Evolutionary conservation across 2,113 vertebrate species (phyloP).

Genomic region (Anser cygnoides): DNA sequence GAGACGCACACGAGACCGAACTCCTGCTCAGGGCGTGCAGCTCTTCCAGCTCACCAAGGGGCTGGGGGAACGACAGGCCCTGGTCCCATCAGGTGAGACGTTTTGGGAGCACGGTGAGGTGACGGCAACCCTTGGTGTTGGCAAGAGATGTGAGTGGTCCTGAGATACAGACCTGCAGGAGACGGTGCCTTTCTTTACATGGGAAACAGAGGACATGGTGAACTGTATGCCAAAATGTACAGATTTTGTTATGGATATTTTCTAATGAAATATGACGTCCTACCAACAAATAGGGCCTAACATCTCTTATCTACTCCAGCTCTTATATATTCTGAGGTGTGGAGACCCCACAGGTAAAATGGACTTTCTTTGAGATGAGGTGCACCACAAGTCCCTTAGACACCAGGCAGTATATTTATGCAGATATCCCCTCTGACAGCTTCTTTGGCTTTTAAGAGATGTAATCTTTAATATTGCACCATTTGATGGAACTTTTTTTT

Average conservation of each 20-base stretch:
- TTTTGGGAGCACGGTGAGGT: not conserved
- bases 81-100: not conserved
- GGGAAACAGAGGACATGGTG: not conserved
- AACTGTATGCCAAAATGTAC: not conserved
- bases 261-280: not conserved
- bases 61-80: not conserved
- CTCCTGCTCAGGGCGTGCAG: not conserved
- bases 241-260: not conserved
- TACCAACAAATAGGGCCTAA: not conserved
- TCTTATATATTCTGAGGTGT: not conserved
- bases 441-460: not conserved
- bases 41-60: not conserved
- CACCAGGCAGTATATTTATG: not conserved
- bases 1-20: not conserved
- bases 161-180: not conserved
- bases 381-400: not conserved
- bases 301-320: not conserved
- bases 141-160: not conserved
- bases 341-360: not conserved
- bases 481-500: not conserved
- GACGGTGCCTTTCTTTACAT: not conserved
- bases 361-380: not conserved
- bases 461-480: not conserved
- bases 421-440: not conserved
- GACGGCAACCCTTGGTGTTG: not conserved